A percentile compares a stretch with the other conserved stretches of the same genome.
Conservation (phyloP, 1,140 invertebrate genomes). For the Pseudomyrmex concolor region DNA sequence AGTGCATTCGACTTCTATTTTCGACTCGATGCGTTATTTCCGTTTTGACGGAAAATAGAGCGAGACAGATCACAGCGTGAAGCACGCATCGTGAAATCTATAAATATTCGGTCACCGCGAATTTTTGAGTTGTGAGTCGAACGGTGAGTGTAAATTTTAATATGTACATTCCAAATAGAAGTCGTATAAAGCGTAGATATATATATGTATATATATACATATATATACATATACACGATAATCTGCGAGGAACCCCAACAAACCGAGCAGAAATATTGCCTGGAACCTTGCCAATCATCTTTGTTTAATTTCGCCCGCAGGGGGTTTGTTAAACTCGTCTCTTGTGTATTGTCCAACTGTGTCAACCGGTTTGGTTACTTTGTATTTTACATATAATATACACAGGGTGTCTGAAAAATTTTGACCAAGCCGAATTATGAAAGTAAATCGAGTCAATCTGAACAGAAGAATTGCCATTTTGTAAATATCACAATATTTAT, state of each 20-base stretch:
- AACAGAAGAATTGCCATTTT: too few relatives aligned
- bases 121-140: not conserved
- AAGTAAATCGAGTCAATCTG: too few relatives aligned
- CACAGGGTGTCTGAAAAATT: too few relatives aligned
- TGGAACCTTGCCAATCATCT: not conserved
- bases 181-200: not conserved
- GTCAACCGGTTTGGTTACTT: not conserved
- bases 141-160: not conserved
- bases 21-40: constrained; percentile 1
- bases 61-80: not conserved
- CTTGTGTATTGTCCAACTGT: not conserved
- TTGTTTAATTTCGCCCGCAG: not conserved
- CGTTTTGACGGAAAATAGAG: not conserved
- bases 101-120: not conserved
- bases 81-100: not conserved
- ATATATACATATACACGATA: too few relatives aligned
- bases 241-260: not conserved
- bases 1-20: constrained; percentile 2
- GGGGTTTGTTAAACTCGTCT: not conserved
- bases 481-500: too few relatives aligned
- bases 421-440: too few relatives aligned
- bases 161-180: not conserved
- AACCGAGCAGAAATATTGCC: not conserved
- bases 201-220: too few relatives aligned
- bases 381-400: not conserved